Base-by-base conservation (phyloP, 1,140 invertebrate species). In the Halyomorpha halys region DNA sequence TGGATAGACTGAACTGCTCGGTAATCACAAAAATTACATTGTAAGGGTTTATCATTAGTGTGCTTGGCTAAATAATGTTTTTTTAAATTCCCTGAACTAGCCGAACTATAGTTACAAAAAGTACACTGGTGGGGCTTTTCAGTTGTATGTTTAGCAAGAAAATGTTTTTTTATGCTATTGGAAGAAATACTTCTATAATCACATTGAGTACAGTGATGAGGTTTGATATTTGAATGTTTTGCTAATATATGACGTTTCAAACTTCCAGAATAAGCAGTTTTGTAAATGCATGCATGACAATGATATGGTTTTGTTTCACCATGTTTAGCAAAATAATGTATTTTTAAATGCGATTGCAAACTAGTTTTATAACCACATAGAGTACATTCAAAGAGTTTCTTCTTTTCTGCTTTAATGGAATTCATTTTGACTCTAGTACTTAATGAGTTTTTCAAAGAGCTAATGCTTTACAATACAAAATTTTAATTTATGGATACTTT, bases 101-200 rank as follows among this genome's bases (percentile, higher is more conserved):
- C 53, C 11, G 53, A 19, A 5, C 23, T 56, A 15, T 56, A 56
- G 23, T 56, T 21, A 25, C 53, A 56, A 56, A 23, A 25, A 56
- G 21, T 21, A 15, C 53, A 56, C 27, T 16, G 3, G 23, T 23
- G 23, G 1, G 23, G 19, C 18, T 25, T 56, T 21, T 56, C 53
- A 23, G 3, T 56, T 23, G 53, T 25, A 27, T 56, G 53, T 25
- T 56, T 56, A 13, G 23, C 23, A 2, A 56, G 9, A 5, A 56
- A 5, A 27, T 56, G 53, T 3, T 3, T 21, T 25, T 56, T 56
- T 23, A 56, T 2, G 14, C 27, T 56, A n/a, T n/a, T n/a, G n/a
- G n/a, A n/a, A n/a, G 18, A 15, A 56, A 25, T 14, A 56, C 19
- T 23, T 3, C 4, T 15, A 25, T 23, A 56, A 25, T 56, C 53